Evolutionary conservation across 2,797 vertebrate genomes (phyloP).

Genomic region (Gambusia yucatana): DNA sequence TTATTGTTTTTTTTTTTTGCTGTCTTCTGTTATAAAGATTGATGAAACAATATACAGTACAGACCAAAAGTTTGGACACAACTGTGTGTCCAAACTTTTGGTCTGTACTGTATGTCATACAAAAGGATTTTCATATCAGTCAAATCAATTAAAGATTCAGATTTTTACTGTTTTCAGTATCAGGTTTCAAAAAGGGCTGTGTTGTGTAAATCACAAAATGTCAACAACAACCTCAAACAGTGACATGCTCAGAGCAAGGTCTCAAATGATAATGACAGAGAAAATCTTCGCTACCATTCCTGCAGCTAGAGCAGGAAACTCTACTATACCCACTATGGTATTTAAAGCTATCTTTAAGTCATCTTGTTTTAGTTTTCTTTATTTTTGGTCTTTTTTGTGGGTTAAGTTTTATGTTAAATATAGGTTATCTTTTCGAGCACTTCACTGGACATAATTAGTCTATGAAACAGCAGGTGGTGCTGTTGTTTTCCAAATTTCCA

Average conservation of each 20-base stretch:
- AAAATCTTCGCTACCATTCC: not conserved
- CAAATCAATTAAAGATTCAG: not conserved
- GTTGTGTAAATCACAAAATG: not conserved
- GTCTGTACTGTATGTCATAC: not conserved
- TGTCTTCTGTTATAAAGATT: not conserved
- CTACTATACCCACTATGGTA: not conserved
- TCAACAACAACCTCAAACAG: not conserved
- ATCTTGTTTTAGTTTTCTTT: not conserved
- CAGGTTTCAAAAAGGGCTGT: not conserved
- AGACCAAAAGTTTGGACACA: no score
- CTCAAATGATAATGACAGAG: not conserved
- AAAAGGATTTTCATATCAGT: not conserved
- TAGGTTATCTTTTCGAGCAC: not conserved
- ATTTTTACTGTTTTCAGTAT: not conserved
- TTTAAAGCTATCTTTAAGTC: not conserved
- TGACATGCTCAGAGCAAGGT: not conserved
- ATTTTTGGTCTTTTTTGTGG: not conserved
- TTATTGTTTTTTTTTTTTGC: not conserved
- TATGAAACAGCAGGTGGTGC: slow-evolving; percentile 80
- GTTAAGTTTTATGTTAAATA: not conserved
- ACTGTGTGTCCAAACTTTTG: no score
- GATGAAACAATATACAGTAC: not conserved
- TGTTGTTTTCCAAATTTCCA: slow-evolving; percentile 74
- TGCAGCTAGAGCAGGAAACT: not conserved
- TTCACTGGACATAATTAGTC: not conserved